Evolutionary conservation across 2,888 invertebrate species (phyloP), one percentile per base, ranked within the genome.

Genomic region (Cryptocephalus primarius): DNA sequence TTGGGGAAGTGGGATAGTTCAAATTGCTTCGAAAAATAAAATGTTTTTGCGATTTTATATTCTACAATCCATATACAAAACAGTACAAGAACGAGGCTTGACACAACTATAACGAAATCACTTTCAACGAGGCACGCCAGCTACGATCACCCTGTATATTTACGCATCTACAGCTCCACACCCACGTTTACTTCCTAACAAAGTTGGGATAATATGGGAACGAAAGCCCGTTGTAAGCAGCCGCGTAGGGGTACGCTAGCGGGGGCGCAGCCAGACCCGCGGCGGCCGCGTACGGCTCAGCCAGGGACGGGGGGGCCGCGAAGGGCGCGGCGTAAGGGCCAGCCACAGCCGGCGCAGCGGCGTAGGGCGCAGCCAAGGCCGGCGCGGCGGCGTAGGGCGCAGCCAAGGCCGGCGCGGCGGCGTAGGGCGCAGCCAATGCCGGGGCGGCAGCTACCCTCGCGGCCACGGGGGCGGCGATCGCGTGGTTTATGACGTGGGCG

Each of bases 401-500:
- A 32, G 44, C 47, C 9, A 42, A 48, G 4, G 45, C 33, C 32
- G 47, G 39, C 8, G 54, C 47, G 13, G 45, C 51, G 9, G 42
- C 13, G 12, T 39, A 33, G 8, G 48, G 46, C 2, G 49, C 48
- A 22, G 48, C 51, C 9, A 48, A 38, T 33, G 48, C 45, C 8
- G 59, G 54, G 2, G 58, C 54, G 2, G 22, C 22, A 4, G 22
- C 22, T 36, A 47, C 46, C 9, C 57, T 54, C 4, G 58, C 54
- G 22, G 22, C 22, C 6, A 78, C 75, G 0, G 85, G 85, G 9
- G 82, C 74, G 22, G 85, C 84, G 4, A 85, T 75, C 0, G 85
- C 85, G 58, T 86, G 86, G 70, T 85, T 84, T 46, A 86, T 75
- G 13, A 80, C 73, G 58, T 85, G 85, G 0, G 85, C 84, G 49